These are phyloP conservation scores for Andrena praecox DNA, from an alignment of 2,888 invertebrate species.

Conservation along the genomic window DNA sequence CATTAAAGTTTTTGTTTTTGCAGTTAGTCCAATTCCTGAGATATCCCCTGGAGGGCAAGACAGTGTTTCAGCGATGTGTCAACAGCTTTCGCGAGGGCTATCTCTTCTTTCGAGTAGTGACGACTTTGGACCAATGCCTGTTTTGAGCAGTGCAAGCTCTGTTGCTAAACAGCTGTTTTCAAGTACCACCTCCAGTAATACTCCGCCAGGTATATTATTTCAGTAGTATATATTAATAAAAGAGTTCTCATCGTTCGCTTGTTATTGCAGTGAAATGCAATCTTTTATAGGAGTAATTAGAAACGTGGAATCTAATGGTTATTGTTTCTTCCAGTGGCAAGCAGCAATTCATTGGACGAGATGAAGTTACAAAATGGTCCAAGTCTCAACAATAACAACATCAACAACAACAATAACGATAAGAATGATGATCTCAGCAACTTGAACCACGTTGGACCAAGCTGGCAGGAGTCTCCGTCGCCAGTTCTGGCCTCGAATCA, in stretches of 20 bases:
- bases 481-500: conserved; percentile 74
- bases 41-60: conserved; percentile 89
- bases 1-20: conserved; percentile 66
- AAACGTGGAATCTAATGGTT: background rate
- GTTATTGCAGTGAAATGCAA: too few relatives aligned
- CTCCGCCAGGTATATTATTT: conserved; percentile 72
- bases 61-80: conserved; percentile 92
- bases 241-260: background rate
- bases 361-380: conserved; percentile 80
- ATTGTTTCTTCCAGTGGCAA: conserved; percentile 75
- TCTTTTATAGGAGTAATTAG: too few relatives aligned
- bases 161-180: conserved; percentile 80
- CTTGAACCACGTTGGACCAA: conserved; percentile 68
- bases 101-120: conserved; percentile 90
- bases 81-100: conserved; percentile 91
- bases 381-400: conserved; percentile 71
- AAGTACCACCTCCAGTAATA: conserved; percentile 63
- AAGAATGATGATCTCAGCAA: conserved; percentile 67
- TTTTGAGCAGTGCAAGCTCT: conserved; percentile 71
- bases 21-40: conserved; percentile 92
- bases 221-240: background rate
- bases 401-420: conserved; percentile 67
- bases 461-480: conserved; percentile 79
- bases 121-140: conserved; percentile 82
- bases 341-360: conserved; percentile 81